Evolutionary conservation across 2,113 vertebrate species (phyloP), one percentile per base, ranked within the genome.

Genomic region (Phylloscopus trochiloides): DNA sequence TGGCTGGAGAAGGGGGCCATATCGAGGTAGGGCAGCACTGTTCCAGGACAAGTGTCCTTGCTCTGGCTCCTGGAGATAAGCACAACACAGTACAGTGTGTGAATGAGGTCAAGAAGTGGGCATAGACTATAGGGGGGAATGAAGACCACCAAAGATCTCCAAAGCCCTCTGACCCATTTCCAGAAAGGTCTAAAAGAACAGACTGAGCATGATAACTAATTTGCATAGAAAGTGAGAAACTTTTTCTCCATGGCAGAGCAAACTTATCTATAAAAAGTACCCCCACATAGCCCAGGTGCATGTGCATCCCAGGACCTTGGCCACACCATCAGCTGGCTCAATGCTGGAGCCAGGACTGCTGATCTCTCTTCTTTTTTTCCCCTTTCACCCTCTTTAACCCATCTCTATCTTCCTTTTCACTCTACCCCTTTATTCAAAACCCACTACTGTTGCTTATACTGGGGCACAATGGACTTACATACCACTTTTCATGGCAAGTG

Each of bases 271-370:
- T 18, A 52, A 26, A 82, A 67, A 40, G 13, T 61, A 47, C 1
- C 9, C 38, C 16, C 28, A 47, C 29, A 89, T 29, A 61, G 24
- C 11, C 14, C 48, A n/a, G 20, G 62, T 18, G n/a, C 0, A 2
- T 7, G 10, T 19, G 59, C 32, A 40, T 3, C 29, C n/a, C 47
- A 61, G 10, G n/a, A 59, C 29, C 10, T n/a, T 21, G 11, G 38
- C 14, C n/a, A 68, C 9, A 20, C 26, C 40, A 61, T 40, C 40
- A 54, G 11, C 40, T 54, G n/a, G 40, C 54, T 34, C 14, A 59
- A 6, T 0, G 0, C 28, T 58, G 22, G 36, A 58, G 32, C 12
- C 36, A n/a, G 45, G 45, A 67, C 20, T 38, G 11, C 3, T 68
- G 54, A 34, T 34, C 29, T 40, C 11, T 51, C n/a, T 47, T 31